Evolutionary conservation across 2,888 invertebrate species (phyloP).

Genomic region (Magallana nippona): DNA sequence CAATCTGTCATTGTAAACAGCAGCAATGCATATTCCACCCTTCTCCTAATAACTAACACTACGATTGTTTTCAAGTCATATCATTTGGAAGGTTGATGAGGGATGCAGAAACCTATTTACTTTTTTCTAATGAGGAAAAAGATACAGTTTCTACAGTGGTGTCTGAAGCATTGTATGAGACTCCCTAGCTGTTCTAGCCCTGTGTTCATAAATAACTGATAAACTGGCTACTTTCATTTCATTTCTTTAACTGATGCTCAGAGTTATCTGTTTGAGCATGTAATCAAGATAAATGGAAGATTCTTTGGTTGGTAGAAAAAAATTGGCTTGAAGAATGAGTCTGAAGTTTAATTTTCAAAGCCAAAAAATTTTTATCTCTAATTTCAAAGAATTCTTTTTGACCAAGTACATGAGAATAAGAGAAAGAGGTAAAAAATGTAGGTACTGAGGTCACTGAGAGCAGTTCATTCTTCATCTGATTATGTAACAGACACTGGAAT

Average conservation of each 20-base stretch:
- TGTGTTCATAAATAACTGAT: constrained; percentile 1
- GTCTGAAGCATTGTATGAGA: neutral
- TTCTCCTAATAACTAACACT: constrained; percentile 20
- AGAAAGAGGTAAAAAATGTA: neutral
- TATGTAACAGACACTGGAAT: no score
- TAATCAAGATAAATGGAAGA: constrained; percentile 29
- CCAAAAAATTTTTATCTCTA: neutral
- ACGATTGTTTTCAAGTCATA: neutral
- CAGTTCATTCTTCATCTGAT: no score
- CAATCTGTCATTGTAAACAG: constrained; percentile 13
- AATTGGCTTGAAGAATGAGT: neutral
- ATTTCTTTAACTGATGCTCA: constrained; percentile 2
- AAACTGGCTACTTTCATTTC: constrained; percentile 15
- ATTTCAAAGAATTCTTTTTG: constrained; percentile 21
- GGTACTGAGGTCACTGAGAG: neutral
- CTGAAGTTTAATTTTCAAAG: neutral
- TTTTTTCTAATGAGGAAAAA: neutral
- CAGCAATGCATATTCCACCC: constrained; percentile 31
- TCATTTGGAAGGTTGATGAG: neutral
- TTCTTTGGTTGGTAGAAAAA: neutral
- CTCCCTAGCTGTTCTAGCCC: neutral
- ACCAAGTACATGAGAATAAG: neutral
- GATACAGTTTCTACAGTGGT: neutral
- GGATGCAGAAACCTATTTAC: neutral
- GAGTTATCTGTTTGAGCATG: neutral